A percentile compares a stretch with the other conserved stretches of the same genome.
phyloP scores from a whole-genome alignment of 2,888 invertebrate genomes.

The Eupithecia exiguata region DNA sequence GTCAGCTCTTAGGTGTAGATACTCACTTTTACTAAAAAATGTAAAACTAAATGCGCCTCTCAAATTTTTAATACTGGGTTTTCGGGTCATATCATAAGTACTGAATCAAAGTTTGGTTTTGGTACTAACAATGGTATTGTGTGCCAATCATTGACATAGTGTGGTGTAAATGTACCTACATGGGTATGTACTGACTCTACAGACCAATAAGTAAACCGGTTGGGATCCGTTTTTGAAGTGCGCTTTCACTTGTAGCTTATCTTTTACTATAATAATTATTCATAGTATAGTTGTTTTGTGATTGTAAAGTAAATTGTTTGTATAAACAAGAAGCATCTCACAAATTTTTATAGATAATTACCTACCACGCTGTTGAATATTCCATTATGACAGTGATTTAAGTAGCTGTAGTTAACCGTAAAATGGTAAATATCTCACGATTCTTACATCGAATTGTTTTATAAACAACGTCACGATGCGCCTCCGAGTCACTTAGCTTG shows the following conservation, averaged over 20 bases:
- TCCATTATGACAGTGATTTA: constrained; percentile 31
- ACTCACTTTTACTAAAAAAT: neutral
- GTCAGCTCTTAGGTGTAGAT: no score
- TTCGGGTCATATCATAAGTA: constrained; percentile 5
- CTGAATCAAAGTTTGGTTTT: neutral
- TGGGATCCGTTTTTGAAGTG: neutral
- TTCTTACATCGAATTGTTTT: constrained; percentile 48
- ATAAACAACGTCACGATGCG: constrained; percentile 53
- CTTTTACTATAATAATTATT: neutral
- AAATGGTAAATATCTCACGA: constrained; percentile 50
- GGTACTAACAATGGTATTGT: neutral
- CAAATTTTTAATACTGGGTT: neutral
- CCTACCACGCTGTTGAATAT: constrained; percentile 31
- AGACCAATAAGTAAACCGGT: neutral
- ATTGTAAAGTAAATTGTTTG: neutral
- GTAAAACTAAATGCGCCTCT: neutral
- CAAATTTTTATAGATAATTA: no score
- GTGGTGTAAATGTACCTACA: constrained; percentile 1
- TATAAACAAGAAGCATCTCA: no score
- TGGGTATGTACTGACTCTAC: neutral
- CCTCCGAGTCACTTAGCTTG: constrained; percentile 35
- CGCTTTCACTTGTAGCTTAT: constrained; percentile 4
- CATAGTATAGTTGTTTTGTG: neutral
- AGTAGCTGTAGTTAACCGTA: constrained; percentile 35
- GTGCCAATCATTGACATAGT: constrained; percentile 4